phyloP scores from a whole-genome alignment of 1,140 invertebrate species.

The Diachasma alloeum region DNA sequence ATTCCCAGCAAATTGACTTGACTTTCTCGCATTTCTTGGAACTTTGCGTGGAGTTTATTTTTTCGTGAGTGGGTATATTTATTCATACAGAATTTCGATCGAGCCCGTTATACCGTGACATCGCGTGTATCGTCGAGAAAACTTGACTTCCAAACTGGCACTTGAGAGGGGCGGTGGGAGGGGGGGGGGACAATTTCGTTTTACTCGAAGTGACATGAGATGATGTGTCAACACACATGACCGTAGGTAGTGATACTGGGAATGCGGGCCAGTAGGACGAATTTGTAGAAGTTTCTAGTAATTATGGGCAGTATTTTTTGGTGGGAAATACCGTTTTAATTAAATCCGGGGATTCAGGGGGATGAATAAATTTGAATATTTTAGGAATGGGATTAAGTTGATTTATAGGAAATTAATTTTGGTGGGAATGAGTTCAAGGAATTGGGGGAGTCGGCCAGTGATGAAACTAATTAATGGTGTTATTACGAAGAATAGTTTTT shows the following conservation, averaged over 20 bases:
- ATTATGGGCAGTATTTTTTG: neutral
- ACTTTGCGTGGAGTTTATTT: neutral
- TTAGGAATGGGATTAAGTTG: neutral
- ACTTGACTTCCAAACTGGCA: neutral
- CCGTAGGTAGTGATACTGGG: neutral
- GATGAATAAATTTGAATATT: neutral
- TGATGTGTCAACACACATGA: conserved; percentile 1
- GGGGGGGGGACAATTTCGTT: neutral
- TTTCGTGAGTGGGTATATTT: neutral
- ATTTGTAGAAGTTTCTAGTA: neutral
- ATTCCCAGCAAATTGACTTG: neutral
- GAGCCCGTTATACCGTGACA: neutral
- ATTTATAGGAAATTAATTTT: neutral
- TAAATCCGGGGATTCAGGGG: neutral
- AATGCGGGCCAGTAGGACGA: conserved; percentile 3
- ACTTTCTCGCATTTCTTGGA: conserved; percentile 7
- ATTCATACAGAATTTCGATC: conserved; percentile 11
- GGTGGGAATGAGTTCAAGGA: no score
- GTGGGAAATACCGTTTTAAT: neutral
- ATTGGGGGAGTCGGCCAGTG: no score
- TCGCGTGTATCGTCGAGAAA: neutral
- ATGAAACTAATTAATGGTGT: no score
- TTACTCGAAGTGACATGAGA: neutral
- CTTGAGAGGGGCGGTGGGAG: neutral
- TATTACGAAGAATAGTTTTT: no score